These are phyloP conservation scores for Ammodramus savannarum DNA, from an alignment of 2,113 vertebrate genomes.

Conservation along the genomic window DNA sequence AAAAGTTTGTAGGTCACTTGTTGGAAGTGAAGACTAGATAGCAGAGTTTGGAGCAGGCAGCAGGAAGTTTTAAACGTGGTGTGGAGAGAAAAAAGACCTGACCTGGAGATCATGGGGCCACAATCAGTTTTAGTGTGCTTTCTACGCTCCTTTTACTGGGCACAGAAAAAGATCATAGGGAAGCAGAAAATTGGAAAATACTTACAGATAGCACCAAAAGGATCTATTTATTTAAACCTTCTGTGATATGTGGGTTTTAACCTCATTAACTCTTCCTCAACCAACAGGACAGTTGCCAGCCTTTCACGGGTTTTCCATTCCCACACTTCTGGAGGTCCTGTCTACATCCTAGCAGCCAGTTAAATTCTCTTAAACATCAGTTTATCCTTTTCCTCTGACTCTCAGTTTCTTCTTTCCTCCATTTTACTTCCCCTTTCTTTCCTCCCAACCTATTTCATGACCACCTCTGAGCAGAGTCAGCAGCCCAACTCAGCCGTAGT, in stretches of 20 bases:
- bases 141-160: not conserved
- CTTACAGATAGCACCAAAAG: not conserved
- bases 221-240: not conserved
- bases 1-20: not conserved
- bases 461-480: conserved; percentile 42
- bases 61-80: not conserved
- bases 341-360: not conserved
- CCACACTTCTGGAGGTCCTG: not conserved
- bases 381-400: not conserved
- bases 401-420: not conserved
- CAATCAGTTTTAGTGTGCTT: not conserved
- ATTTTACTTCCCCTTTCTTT: conserved; percentile 24
- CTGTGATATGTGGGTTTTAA: not conserved
- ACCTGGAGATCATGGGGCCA: not conserved
- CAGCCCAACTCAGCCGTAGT: not conserved
- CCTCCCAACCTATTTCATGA: not conserved
- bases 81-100: not conserved
- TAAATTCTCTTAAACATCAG: not conserved
- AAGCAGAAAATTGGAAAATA: not conserved
- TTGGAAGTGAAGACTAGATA: not conserved
- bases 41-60: not conserved
- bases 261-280: not conserved
- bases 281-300: not conserved
- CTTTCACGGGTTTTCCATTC: not conserved
- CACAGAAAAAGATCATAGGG: not conserved